These are phyloP conservation scores for Eristalinus sepulchralis DNA, from an alignment of 2,888 invertebrate genomes.

Conservation along the genomic window DNA sequence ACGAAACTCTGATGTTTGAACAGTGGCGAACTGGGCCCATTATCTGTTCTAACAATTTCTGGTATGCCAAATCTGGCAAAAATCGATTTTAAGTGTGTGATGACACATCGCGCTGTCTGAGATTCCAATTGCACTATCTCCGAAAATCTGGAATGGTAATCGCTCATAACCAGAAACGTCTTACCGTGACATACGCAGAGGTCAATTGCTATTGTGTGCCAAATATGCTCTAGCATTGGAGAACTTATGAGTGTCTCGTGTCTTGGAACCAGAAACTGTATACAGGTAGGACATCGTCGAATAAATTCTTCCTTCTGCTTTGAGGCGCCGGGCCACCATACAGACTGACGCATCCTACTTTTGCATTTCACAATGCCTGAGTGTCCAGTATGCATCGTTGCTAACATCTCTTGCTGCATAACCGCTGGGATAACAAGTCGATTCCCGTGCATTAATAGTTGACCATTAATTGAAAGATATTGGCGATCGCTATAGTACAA, in stretches of 20 bases:
- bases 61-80: constrained; percentile 22
- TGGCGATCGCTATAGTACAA: constrained; percentile 24
- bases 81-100: constrained; percentile 15
- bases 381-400: constrained; percentile 9
- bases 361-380: constrained; percentile 23
- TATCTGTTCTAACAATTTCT: constrained; percentile 16
- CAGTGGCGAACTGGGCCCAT: constrained; percentile 6
- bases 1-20: neutral
- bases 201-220: too few species aligned
- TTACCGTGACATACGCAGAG: too few species aligned
- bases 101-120: neutral
- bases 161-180: neutral
- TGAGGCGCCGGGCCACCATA: constrained; percentile 19
- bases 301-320: constrained; percentile 7
- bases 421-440: constrained; percentile 19
- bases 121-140: constrained; percentile 20
- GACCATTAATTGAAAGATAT: constrained; percentile 2
- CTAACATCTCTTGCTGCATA: constrained; percentile 18
- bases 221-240: neutral
- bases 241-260: constrained; percentile 26
- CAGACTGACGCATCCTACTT: constrained; percentile 6
- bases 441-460: constrained; percentile 20
- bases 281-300: neutral
- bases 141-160: neutral
- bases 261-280: neutral